Evolutionary conservation across 2,113 vertebrate species (phyloP).

Genomic region (Piprites chloris): DNA sequence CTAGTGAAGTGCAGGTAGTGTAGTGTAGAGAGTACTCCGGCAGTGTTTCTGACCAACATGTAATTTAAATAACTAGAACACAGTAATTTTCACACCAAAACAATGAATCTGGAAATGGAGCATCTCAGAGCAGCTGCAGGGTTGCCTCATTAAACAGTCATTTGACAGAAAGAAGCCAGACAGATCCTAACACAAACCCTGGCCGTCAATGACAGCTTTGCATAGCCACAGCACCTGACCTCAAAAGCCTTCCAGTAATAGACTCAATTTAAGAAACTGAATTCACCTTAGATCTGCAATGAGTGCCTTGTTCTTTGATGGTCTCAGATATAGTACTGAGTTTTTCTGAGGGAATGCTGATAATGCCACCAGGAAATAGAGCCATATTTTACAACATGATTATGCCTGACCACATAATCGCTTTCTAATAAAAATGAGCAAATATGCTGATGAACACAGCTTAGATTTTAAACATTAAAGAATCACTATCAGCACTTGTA

Average conservation of each 20-base stretch:
- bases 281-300: neutral
- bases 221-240: neutral
- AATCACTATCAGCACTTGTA: neutral
- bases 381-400: neutral
- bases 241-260: neutral
- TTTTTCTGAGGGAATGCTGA: neutral
- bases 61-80: neutral
- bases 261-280: neutral
- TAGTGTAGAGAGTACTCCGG: neutral
- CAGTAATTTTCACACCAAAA: neutral
- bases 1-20: neutral
- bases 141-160: neutral
- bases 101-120: neutral
- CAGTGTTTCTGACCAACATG: neutral
- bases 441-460: neutral
- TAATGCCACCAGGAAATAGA: neutral
- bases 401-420: neutral
- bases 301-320: neutral
- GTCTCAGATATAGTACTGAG: neutral
- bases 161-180: neutral
- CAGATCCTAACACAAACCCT: neutral
- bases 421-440: rapidly evolving
- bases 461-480: neutral
- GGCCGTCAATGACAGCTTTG: neutral
- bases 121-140: neutral